Base-by-base conservation (phyloP, 2,888 invertebrate genomes). In the Caenorhabditis macrosperma region DNA sequence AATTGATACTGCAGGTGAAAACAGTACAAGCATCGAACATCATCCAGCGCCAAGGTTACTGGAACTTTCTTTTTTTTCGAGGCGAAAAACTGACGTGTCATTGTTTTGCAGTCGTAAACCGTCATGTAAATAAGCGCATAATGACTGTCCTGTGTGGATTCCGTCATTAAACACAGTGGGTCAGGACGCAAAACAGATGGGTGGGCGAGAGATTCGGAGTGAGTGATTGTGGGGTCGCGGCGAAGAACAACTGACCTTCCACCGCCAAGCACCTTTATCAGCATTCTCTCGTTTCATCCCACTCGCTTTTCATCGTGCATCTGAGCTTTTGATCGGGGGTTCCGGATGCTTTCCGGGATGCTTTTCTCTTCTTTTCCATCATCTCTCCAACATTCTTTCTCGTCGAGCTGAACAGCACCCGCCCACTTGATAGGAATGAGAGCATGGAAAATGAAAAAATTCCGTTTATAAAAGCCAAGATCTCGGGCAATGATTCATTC, bases 31-130 rank as follows among this genome's bases (percentile, higher is more conserved):
- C 33, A 67, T 41, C 57, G 55, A 57, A 67, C 67, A 67, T 67
- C 67, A 67, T 67, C 66, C 55, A 44, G 30, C 44, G 28, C 55
- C 55, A 52, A 52, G 52, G 52, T 52, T 52, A 52, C 5, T 9
- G n/a, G 44, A 44, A 33, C 60, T 38, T 50, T 50, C 69, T 60
- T 69, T 60, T 69, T 59, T 46, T 52, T 52, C 26, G 30, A 20
- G 26, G 24, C 12, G n/a, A 50, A 64, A 54, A 48, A 26, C 48
- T 48, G 50, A 33, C 54, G 54, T 17, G 17, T 15, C 17, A 4
- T 54, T 57, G 59, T 64, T 74, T 74, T 59, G 28, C 48, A 44
- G 50, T 74, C 57, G 74, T 64, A 64, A 74, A 74, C 74, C 44
- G 64, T 64, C 63, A 17, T 55, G 57, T 17, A 20, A 44, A 61